Evolutionary conservation across 1,140 invertebrate genomes (phyloP), one percentile per base, ranked within the genome.

Genomic region (Brachionus paranguensis): DNA sequence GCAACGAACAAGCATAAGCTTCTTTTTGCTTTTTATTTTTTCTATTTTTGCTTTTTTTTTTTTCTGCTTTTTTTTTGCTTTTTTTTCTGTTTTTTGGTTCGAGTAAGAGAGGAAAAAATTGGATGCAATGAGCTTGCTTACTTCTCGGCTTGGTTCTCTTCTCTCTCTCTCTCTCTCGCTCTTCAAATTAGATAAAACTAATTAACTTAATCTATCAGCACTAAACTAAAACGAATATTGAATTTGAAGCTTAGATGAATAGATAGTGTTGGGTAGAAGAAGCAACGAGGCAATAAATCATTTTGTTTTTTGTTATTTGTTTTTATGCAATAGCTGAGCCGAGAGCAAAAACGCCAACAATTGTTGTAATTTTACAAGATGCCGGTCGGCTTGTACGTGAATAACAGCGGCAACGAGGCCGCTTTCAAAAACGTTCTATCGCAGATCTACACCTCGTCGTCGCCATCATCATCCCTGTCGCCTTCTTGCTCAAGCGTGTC

Each of bases 111-210:
- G 27, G 3, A 29, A 3, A 29, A 29, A 72, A 43, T 72, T 41
- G 37, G 14, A 72, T 29, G 27, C 27, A 33, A 33, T 41, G 4
- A 29, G 1, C 33, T 68, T 68, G 33, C 33, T n/a, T n/a, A 68
- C 33, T 64, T 64, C 11, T 27, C 55, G 11, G 10, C 7, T 64
- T 68, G 1, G 11, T 37, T 68, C 33, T 27, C 4, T 10, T 33
- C 12, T 68, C 27, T 68, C n/a, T n/a, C n/a, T n/a, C n/a, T n/a
- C n/a, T n/a, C n/a, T n/a, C n/a, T n/a, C n/a, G n/a, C n/a, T n/a
- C 64, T 68, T 72, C 33, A 72, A 72, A 72, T 72, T 45, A 72
- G 68, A 72, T 72, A 72, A 72, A 72, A 72, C 68, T 72, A 72
- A 72, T 72, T 72, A 72, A 45, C 68, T 72, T 72, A 41, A 72